Base-by-base conservation (phyloP, 2,113 vertebrate species). In the Arothron firmamentum region DNA sequence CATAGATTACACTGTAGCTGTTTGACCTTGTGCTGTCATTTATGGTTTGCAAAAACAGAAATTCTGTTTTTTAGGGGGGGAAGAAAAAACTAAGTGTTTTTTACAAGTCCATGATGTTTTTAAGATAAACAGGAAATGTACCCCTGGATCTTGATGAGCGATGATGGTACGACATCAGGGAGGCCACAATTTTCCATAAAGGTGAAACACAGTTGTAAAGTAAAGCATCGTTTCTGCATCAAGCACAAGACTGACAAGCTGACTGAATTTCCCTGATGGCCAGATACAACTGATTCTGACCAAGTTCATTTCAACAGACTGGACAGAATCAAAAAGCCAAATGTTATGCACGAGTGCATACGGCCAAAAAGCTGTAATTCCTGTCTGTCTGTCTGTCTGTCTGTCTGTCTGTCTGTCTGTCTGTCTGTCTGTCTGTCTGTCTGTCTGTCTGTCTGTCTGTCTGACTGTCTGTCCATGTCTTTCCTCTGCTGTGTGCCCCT, bases 361-460 rank as follows among this genome's bases (percentile, higher is more conserved):
- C 11, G 15, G 15, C 42, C 42, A 15, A 1, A 43, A 43, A 15
- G 12, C 42, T 43, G 42, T 43, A 43, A 15, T 43, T 43, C 42
- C 42, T 16, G 43, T 17, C 16, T 45, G 13, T 17, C 43, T 45
- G 14, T 15, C 21, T 14, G 8, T 56, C 11, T 53, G 6, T 6
- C 28, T 59, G 18, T 64, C 38, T 59, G 18, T 64, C 38, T 59
- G 18, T 64, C 38, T 59, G 18, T 64, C 38, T 59, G 18, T 64
- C 38, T 59, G 18, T 64, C 38, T 59, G 18, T 64, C 38, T 59
- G 18, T 64, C 38, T 59, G 18, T 64, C 38, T 59, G 18, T 64
- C 38, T 59, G 18, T 64, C 38, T 59, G 18, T 64, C 38, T 59
- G 18, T 64, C 38, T 59, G 18, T 64, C 38, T 1, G 13, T 3